Conservation (phyloP, 2,797 vertebrate species). For the Tragelaphus eurycerus region DNA sequence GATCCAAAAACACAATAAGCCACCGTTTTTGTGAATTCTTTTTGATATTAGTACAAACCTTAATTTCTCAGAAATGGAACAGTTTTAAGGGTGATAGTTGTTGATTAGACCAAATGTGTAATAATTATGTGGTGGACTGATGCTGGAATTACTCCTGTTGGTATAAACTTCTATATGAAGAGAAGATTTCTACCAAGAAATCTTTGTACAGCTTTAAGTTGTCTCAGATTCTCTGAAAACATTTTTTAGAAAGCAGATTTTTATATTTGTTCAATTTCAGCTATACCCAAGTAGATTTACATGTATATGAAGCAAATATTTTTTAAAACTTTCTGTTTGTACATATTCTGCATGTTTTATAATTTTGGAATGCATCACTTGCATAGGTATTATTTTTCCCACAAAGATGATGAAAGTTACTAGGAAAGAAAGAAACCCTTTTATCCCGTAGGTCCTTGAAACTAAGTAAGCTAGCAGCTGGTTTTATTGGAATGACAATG, state of each 20-base stretch:
- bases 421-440: conserved; percentile 62
- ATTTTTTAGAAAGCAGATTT: conserved; percentile 85
- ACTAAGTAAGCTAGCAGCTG: conserved; percentile 73
- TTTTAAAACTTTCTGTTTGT: conserved; percentile 89
- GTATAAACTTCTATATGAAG: conserved; percentile 78
- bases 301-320: conserved; percentile 90
- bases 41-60: conserved; percentile 85
- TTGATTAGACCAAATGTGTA: conserved; percentile 82
- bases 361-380: conserved; percentile 84
- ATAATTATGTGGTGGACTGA: conserved; percentile 81
- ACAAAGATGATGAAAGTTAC: conserved; percentile 80
- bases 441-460: conserved; percentile 75
- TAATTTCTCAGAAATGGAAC: conserved; percentile 85
- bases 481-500: conserved; percentile 79
- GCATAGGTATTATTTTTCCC: conserved; percentile 84
- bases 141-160: conserved; percentile 80
- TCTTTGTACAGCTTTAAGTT: conserved; percentile 88
- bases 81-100: conserved; percentile 86
- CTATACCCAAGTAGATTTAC: conserved; percentile 88
- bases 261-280: conserved; percentile 88
- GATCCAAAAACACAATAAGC: conserved; percentile 84
- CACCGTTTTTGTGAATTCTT: conserved; percentile 84
- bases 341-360: conserved; percentile 89
- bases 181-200: conserved; percentile 84
- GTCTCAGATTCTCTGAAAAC: conserved; percentile 85